These are phyloP conservation scores for Ametastegia equiseti DNA, from an alignment of 2,888 invertebrate species.

Conservation along the genomic window DNA sequence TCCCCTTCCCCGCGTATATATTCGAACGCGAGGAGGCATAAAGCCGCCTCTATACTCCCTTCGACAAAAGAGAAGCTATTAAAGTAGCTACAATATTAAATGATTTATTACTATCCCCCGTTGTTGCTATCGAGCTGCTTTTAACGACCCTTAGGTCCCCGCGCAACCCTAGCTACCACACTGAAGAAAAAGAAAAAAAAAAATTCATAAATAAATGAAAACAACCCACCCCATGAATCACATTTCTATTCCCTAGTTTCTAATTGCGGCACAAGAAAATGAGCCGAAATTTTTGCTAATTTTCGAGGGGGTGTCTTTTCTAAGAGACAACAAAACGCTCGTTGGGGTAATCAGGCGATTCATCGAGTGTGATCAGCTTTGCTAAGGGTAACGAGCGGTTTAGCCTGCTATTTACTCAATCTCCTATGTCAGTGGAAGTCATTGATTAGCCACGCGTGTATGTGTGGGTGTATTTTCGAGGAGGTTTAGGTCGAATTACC, in stretches of 20 bases:
- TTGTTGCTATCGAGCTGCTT: not conserved
- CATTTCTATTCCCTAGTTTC: too few relatives aligned
- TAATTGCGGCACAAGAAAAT: too few relatives aligned
- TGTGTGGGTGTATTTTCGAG: not conserved
- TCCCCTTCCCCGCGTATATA: not conserved
- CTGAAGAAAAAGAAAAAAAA: not conserved
- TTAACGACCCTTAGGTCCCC: not conserved
- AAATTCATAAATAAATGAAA: too few relatives aligned
- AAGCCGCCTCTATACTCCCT: not conserved
- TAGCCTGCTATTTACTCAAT: conserved; percentile 28
- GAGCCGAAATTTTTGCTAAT: too few relatives aligned
- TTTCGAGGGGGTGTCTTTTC: too few relatives aligned
- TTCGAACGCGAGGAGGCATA: not conserved
- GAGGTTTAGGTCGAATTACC: not conserved
- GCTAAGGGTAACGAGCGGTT: conserved; percentile 34
- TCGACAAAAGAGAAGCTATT: conserved; percentile 1
- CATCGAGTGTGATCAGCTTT: not conserved
- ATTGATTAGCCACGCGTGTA: conserved; percentile 15
- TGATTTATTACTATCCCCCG: conserved; percentile 31
- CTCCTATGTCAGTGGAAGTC: conserved; percentile 19
- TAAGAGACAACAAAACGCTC: not conserved
- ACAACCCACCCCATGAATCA: too few relatives aligned
- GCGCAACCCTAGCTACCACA: not conserved
- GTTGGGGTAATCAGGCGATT: not conserved
- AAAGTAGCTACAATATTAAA: not conserved